phyloP scores from a whole-genome alignment of 2,888 invertebrate species.

The Oligia strigilis region DNA sequence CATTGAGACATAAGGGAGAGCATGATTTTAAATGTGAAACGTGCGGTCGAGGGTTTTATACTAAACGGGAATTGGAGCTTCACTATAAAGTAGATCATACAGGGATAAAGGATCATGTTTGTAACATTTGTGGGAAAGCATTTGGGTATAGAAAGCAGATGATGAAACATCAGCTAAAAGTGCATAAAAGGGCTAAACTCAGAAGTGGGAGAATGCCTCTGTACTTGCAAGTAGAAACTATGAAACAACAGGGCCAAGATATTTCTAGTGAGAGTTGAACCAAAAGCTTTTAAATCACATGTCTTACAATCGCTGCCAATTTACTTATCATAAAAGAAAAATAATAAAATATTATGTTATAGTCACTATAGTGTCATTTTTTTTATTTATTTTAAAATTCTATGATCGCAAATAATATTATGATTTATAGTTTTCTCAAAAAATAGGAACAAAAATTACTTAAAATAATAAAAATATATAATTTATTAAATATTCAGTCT shows the following conservation, averaged over 20 bases:
- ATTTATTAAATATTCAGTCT: background rate
- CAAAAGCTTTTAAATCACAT: background rate
- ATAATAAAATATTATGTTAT: background rate
- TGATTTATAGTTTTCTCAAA: background rate
- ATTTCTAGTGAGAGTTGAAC: conserved; percentile 49
- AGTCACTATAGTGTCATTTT: background rate
- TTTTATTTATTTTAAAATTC: background rate
- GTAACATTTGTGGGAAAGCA: conserved; percentile 83
- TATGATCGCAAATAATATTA: background rate
- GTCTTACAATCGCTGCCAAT: background rate
- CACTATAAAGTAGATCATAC: conserved; percentile 86
- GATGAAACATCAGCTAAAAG: conserved; percentile 86
- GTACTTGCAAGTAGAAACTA: conserved; percentile 80
- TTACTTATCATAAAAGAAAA: too few relatives aligned
- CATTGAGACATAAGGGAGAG: conserved; percentile 78
- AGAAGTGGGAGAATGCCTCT: conserved; percentile 82
- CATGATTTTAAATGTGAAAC: conserved; percentile 82
- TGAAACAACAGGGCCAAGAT: conserved; percentile 71
- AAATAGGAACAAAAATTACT: background rate
- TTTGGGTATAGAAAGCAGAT: conserved; percentile 86
- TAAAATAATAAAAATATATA: background rate
- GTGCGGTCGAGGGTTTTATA: conserved; percentile 83
- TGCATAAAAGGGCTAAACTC: conserved; percentile 85
- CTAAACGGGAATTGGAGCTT: conserved; percentile 78
- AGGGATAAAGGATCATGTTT: conserved; percentile 84